Percentiles rank a stretch among this genome's conserved stretches.
These are phyloP conservation scores for Platypus cylindrus DNA, from an alignment of 2,888 invertebrate species.

Conservation along the genomic window DNA sequence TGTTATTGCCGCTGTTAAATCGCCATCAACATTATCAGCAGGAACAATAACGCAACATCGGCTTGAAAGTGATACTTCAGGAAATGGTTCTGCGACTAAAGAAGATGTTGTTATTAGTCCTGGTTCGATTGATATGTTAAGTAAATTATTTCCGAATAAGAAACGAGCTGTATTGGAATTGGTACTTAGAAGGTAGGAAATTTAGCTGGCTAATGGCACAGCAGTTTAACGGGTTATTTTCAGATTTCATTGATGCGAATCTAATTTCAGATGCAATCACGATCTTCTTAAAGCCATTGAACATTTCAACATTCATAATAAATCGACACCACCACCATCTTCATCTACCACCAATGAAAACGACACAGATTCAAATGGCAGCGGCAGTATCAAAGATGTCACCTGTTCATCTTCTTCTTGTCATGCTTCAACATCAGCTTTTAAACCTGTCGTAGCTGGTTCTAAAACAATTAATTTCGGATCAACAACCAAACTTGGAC, in stretches of 20 bases:
- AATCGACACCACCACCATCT: slow-evolving; percentile 4
- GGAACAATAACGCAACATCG: slow-evolving; percentile 4
- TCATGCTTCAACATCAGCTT: too few relatives aligned
- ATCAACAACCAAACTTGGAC: too few relatives aligned
- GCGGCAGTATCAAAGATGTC: slow-evolving; percentile 21
- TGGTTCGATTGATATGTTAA: slow-evolving; percentile 70
- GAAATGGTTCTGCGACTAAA: slow-evolving; percentile 2
- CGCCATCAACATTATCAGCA: slow-evolving; percentile 8
- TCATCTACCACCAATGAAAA: too few relatives aligned
- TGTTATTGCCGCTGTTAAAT: slow-evolving; percentile 9
- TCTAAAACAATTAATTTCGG: too few relatives aligned
- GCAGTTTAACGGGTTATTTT: background rate
- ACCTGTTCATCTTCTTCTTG: too few relatives aligned
- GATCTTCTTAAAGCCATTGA: slow-evolving; percentile 84
- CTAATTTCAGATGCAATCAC: slow-evolving; percentile 61
- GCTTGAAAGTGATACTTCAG: slow-evolving; percentile 8
- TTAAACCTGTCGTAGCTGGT: slow-evolving; percentile 35
- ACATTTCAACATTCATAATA: slow-evolving; percentile 49
- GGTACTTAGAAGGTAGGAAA: slow-evolving; percentile 50
- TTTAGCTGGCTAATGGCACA: background rate
- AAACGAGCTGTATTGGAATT: slow-evolving; percentile 79
- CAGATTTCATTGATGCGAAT: background rate
- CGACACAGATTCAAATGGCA: slow-evolving; percentile 14
- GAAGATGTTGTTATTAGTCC: slow-evolving; percentile 43
- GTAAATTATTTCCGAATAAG: slow-evolving; percentile 80